A percentile compares a stretch with the other conserved stretches of the same genome.
Conservation (phyloP, 2,888 invertebrate species). For the Meteorus cinctellus region DNA sequence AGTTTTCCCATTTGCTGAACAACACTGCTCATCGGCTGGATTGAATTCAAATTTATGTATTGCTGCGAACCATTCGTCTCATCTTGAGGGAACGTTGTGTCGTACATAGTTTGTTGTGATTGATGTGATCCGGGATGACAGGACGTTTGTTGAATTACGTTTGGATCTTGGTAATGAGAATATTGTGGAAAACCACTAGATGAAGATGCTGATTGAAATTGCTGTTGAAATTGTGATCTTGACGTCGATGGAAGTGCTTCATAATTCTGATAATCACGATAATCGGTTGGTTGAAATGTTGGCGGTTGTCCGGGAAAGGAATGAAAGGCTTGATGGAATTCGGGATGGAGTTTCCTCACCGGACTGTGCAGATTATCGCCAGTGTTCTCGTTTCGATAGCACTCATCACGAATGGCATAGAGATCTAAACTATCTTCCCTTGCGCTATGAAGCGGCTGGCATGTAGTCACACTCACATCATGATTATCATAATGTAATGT, state of each 20-base stretch:
- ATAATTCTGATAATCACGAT: slow-evolving; percentile 62
- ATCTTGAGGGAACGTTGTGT: slow-evolving; percentile 65
- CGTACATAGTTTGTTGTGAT: slow-evolving; percentile 54
- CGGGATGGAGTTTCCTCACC: slow-evolving; percentile 73
- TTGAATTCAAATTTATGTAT: slow-evolving; percentile 81
- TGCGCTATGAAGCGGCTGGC: slow-evolving; percentile 66
- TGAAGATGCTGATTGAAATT: slow-evolving; percentile 53
- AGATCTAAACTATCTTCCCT: slow-evolving; percentile 78
- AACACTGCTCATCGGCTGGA: slow-evolving; percentile 71
- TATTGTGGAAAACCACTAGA: slow-evolving; percentile 48
- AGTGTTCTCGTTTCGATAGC: slow-evolving; percentile 76
- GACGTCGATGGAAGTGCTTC: slow-evolving; percentile 67
- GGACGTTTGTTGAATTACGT: slow-evolving; percentile 30
- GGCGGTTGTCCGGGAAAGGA: slow-evolving; percentile 59
- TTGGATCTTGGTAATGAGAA: slow-evolving; percentile 45
- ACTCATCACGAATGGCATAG: slow-evolving; percentile 78
- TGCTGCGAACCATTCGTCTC: slow-evolving; percentile 76
- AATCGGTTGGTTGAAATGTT: slow-evolving; percentile 56
- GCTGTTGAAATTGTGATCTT: slow-evolving; percentile 61
- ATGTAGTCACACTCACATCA: slow-evolving; percentile 49
- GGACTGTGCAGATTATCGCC: slow-evolving; percentile 71
- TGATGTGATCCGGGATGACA: slow-evolving; percentile 44
- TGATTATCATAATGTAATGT: slow-evolving; percentile 78
- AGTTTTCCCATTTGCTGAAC: slow-evolving; percentile 77
- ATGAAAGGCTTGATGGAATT: slow-evolving; percentile 69